phyloP scores from a whole-genome alignment of 1,140 invertebrate genomes.

The Lutraria rhynchaena region DNA sequence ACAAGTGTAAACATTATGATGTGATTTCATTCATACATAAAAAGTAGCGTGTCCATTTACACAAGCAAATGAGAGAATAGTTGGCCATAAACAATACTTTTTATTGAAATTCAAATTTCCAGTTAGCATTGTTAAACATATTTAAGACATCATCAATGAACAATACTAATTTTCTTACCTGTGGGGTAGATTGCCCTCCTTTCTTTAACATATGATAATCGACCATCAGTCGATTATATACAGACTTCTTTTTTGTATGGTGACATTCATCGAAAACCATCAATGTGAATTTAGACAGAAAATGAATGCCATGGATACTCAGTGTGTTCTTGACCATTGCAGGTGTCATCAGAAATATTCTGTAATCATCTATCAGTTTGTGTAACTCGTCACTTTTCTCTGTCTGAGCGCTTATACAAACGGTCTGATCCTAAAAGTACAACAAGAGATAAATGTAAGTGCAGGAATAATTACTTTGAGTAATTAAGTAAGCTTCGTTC shows the following conservation, averaged over 20 bases:
- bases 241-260: constrained; percentile 75
- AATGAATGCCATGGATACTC: constrained; percentile 23
- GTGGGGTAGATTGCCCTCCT: constrained; percentile 47
- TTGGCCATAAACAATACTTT: no score
- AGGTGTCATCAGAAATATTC: constrained; percentile 71
- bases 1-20: no score
- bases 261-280: constrained; percentile 81
- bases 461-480: neutral
- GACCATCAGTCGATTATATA: constrained; percentile 77
- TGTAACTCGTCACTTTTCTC: constrained; percentile 70
- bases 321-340: constrained; percentile 70
- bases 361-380: constrained; percentile 64
- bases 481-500: neutral
- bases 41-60: no score
- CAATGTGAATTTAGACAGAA: constrained; percentile 66
- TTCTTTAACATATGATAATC: constrained; percentile 61
- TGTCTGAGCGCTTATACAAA: constrained; percentile 59
- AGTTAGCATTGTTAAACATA: no score
- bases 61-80: no score
- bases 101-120: no score
- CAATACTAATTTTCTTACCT: no score
- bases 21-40: no score
- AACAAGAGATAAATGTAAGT: neutral
- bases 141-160: no score
- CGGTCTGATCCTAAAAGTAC: constrained; percentile 32